Percentiles rank a stretch among this genome's conserved stretches.
phyloP scores from a whole-genome alignment of 2,888 invertebrate genomes.

The Melinaea marsaeus region DNA sequence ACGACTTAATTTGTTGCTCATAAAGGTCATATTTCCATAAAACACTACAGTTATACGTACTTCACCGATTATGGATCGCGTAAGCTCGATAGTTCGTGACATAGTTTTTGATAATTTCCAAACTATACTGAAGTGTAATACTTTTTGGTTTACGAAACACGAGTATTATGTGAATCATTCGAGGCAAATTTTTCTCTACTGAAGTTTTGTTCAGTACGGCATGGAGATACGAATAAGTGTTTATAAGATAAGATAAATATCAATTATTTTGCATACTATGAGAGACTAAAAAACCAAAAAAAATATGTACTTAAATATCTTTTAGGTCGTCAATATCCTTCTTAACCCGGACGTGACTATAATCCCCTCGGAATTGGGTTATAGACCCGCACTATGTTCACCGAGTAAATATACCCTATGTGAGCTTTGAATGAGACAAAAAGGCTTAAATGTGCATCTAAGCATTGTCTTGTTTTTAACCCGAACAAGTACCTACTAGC shows the following conservation, averaged over 20 bases:
- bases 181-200: background rate
- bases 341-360: conserved; percentile 19
- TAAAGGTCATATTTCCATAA: conserved; percentile 6
- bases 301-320: too few species aligned
- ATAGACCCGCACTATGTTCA: conserved; percentile 39
- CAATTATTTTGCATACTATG: too few species aligned
- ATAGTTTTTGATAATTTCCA: background rate
- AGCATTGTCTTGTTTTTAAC: background rate
- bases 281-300: too few species aligned
- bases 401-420: conserved; percentile 29
- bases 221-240: too few species aligned
- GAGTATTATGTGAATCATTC: conserved; percentile 15
- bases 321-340: conserved; percentile 27
- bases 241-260: too few species aligned
- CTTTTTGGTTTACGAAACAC: conserved; percentile 14
- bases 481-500: background rate
- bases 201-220: too few species aligned
- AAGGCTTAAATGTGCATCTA: conserved; percentile 20
- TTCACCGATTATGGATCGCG: conserved; percentile 19
- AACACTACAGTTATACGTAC: conserved; percentile 14
- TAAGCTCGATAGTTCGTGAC: conserved; percentile 3
- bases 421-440: conserved; percentile 23
- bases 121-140: conserved; percentile 21
- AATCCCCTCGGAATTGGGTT: background rate
- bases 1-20: background rate